phyloP scores from a whole-genome alignment of 2,797 vertebrate species.

The Echeneis naucrates region DNA sequence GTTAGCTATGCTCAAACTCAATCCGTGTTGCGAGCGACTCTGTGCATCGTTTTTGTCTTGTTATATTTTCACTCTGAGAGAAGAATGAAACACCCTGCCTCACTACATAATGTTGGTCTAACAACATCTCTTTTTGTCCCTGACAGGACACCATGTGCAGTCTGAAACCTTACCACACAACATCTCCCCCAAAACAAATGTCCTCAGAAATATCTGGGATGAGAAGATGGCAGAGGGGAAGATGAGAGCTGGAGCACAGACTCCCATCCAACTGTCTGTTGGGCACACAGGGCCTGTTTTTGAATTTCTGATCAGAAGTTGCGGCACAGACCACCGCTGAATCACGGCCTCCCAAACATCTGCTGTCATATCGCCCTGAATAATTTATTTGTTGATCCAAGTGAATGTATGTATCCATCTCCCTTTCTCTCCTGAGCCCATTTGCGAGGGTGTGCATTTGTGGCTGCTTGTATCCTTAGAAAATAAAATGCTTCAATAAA shows the following conservation, averaged over 20 bases:
- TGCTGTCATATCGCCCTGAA: conserved; percentile 82
- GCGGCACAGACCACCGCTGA: conserved; percentile 71
- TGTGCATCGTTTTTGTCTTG: conserved; percentile 2
- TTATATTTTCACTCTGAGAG: conserved; percentile 15
- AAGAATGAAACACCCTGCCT: not conserved
- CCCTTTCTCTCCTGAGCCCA: conserved; percentile 61
- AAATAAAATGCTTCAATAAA: conserved; percentile 75
- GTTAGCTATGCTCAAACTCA: not conserved
- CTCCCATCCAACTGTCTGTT: conserved; percentile 64
- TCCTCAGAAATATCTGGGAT: conserved; percentile 53
- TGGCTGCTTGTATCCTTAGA: conserved; percentile 49
- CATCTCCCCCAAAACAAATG: conserved; percentile 43
- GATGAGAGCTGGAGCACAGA: conserved; percentile 25
- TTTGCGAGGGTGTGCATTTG: conserved; percentile 49
- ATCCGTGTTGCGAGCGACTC: not conserved
- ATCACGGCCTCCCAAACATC: conserved; percentile 81
- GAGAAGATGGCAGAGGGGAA: conserved; percentile 31
- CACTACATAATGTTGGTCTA: conserved; percentile 9
- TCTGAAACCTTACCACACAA: conserved; percentile 30
- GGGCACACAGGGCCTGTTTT: conserved; percentile 78
- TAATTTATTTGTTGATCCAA: conserved; percentile 83
- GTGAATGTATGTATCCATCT: conserved; percentile 68
- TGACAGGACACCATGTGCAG: conserved; percentile 4
- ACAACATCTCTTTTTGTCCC: conserved; percentile 5
- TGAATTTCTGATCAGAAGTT: conserved; percentile 83